These are phyloP conservation scores for Pao palembangensis DNA, from an alignment of 2,113 vertebrate species.

Conservation along the genomic window DNA sequence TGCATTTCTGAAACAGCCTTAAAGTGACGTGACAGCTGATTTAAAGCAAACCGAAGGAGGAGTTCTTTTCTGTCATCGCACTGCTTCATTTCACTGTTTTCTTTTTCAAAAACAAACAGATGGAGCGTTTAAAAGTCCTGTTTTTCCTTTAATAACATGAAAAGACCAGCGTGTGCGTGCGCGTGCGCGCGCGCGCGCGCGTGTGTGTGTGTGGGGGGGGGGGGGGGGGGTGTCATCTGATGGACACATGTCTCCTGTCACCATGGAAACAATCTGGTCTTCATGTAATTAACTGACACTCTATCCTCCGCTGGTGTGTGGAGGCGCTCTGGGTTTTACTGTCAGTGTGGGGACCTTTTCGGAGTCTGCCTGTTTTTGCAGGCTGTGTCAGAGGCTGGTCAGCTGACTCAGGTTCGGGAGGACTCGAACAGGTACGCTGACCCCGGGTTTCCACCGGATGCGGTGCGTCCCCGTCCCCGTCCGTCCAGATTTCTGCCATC, in stretches of 20 bases:
- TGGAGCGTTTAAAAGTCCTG: not conserved
- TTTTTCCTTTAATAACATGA: too few species aligned
- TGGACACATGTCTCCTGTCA: conserved; percentile 45
- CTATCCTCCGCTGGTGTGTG: conserved; percentile 19
- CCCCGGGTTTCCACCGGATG: too few species aligned
- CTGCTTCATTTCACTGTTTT: too few species aligned
- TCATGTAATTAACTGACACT: conserved; percentile 63
- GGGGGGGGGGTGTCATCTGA: conserved; percentile 32
- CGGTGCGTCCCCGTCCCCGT: too few species aligned
- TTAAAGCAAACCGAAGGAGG: too few species aligned
- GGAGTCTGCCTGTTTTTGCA: conserved; percentile 23
- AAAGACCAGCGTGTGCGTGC: not conserved
- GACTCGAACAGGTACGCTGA: conserved; percentile 44
- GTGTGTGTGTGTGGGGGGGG: conserved; percentile 24
- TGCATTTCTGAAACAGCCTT: not conserved
- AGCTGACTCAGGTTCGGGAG: conserved; percentile 57
- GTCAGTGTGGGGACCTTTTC: conserved; percentile 16
- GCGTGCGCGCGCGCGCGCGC: not conserved
- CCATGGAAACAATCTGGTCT: conserved; percentile 30
- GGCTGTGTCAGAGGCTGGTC: conserved; percentile 30
- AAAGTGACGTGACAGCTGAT: too few species aligned
- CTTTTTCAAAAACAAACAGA: not conserved
- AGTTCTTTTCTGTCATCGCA: too few species aligned
- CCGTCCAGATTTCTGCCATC: too few species aligned
- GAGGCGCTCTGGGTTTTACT: conserved; percentile 19